Evolutionary conservation across 2,888 invertebrate genomes (phyloP).

Genomic region (Chironomus riparius): DNA sequence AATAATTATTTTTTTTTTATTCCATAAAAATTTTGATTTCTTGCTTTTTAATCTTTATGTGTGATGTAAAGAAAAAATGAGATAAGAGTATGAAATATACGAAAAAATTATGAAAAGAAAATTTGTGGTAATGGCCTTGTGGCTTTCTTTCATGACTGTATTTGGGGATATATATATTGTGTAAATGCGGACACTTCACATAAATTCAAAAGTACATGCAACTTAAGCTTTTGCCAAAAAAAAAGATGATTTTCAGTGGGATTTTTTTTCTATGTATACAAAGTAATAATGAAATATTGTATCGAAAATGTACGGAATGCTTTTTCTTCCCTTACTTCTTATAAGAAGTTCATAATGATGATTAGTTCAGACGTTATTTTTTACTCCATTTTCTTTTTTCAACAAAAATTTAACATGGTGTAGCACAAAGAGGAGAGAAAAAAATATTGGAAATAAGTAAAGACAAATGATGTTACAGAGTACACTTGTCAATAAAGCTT

Average conservation of each 20-base stretch:
- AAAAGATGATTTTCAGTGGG: not conserved
- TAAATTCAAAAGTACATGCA: not conserved
- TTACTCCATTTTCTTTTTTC: not conserved
- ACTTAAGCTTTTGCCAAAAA: not conserved
- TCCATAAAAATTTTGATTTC: not conserved
- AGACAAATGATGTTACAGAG: conserved; percentile 21
- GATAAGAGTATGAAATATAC: not conserved
- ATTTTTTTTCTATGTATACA: not conserved
- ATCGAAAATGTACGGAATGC: not conserved
- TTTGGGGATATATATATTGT: not conserved
- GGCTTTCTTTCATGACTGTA: not conserved
- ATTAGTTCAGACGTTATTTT: conserved; percentile 13
- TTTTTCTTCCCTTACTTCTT: not conserved
- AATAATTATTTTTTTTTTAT: not conserved
- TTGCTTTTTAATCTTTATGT: not conserved
- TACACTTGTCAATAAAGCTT: conserved; percentile 23
- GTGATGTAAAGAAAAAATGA: not conserved
- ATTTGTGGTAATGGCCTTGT: conserved; percentile 5
- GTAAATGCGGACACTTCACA: not conserved
- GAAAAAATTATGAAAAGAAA: too few species aligned
- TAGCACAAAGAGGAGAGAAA: not conserved
- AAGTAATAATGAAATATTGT: not conserved
- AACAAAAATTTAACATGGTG: not conserved
- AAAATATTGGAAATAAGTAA: not conserved
- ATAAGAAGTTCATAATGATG: conserved; percentile 22